phyloP scores from a whole-genome alignment of 2,113 vertebrate species.

The Oncorhynchus nerka region DNA sequence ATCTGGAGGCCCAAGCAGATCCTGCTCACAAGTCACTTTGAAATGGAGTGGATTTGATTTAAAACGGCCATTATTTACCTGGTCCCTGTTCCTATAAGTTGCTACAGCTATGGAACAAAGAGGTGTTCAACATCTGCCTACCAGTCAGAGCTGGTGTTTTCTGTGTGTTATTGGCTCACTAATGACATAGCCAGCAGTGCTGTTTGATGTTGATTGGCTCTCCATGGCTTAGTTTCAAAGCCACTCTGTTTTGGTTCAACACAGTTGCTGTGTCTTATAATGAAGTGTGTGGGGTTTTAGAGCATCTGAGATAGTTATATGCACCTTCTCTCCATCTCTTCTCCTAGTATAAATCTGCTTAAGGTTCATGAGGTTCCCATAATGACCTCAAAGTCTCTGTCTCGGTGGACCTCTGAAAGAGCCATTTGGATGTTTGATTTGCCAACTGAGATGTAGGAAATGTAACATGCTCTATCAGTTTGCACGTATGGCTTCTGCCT shows the following conservation, averaged over 20 bases:
- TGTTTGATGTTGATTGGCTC: constrained; percentile 47
- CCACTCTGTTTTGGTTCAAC: background rate
- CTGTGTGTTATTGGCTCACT: constrained; percentile 39
- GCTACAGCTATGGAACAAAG: background rate
- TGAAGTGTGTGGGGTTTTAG: no score
- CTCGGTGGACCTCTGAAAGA: background rate
- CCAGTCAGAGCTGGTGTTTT: constrained; percentile 2
- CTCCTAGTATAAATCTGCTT: background rate
- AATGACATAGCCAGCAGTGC: constrained; percentile 61
- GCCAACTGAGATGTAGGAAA: no score
- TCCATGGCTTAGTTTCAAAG: constrained; percentile 18
- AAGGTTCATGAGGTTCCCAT: background rate
- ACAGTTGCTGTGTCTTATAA: background rate
- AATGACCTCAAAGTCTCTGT: background rate
- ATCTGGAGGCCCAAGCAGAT: constrained; percentile 11
- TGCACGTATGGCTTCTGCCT: background rate
- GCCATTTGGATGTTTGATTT: background rate
- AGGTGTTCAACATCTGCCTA: constrained; percentile 10
- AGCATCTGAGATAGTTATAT: no score
- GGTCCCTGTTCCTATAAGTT: background rate
- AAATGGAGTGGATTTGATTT: background rate
- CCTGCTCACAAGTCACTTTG: background rate
- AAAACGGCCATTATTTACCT: background rate
- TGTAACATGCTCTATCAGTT: background rate
- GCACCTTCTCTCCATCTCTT: background rate